Percentiles rank a stretch among this genome's conserved stretches.
Conservation (phyloP, 2,888 invertebrate species). For the Hypolimnas misippus region DNA sequence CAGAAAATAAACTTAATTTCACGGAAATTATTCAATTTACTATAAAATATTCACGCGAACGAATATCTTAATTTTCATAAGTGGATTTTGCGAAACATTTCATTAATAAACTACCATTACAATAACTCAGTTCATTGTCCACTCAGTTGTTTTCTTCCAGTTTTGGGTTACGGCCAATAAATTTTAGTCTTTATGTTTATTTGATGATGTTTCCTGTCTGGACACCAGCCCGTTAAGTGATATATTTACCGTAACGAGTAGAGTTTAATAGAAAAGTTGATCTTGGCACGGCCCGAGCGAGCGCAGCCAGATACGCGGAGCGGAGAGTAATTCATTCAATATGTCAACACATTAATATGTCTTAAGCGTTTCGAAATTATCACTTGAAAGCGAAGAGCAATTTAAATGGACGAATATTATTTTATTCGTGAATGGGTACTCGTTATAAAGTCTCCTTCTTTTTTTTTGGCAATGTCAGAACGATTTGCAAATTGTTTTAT, state of each 20-base stretch:
- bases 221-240: constrained; percentile 42
- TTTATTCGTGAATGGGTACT: not conserved
- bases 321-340: constrained; percentile 21
- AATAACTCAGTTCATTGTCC: constrained; percentile 7
- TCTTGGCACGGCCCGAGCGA: constrained; percentile 40
- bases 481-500: not conserved
- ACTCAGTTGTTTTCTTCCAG: constrained; percentile 42
- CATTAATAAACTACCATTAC: not conserved
- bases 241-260: constrained; percentile 39
- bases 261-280: constrained; percentile 39
- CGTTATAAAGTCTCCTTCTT: not conserved
- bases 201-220: constrained; percentile 45
- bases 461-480: constrained; percentile 1
- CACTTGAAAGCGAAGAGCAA: not conserved
- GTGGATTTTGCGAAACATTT: not conserved
- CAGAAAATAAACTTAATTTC: not conserved
- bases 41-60: not conserved
- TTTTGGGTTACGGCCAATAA: constrained; percentile 44
- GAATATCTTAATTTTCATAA: constrained; percentile 5
- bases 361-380: constrained; percentile 12
- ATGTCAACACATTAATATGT: constrained; percentile 19
- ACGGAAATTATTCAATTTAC: not conserved
- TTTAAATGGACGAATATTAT: constrained; percentile 4
- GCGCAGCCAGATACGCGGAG: constrained; percentile 24
- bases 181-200: constrained; percentile 42